phyloP scores from a whole-genome alignment of 2,888 invertebrate genomes.

The Cataglyphis rosenhaueri region DNA sequence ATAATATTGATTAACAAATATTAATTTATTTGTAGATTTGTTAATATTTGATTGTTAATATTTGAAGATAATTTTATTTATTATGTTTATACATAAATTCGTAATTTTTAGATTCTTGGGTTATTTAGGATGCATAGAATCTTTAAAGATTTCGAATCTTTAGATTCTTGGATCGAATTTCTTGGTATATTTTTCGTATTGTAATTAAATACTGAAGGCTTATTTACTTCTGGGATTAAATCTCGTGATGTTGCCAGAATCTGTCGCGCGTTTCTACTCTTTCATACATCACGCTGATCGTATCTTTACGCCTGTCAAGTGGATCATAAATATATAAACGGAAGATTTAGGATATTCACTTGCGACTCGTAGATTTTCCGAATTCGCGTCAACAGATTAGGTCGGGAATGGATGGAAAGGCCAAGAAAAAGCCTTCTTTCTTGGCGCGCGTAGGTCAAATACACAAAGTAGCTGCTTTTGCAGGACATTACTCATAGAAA shows the following conservation, averaged over 20 bases:
- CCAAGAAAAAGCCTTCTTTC: slow-evolving; percentile 25
- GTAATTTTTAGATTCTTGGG: background rate
- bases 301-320: slow-evolving; percentile 33
- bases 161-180: background rate
- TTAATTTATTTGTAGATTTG: background rate
- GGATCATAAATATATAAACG: background rate
- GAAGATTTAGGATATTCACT: slow-evolving; percentile 26
- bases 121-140: background rate
- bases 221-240: slow-evolving; percentile 18
- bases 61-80: background rate
- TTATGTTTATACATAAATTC: background rate
- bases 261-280: slow-evolving; percentile 12
- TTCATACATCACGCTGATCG: slow-evolving; percentile 29
- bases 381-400: slow-evolving; percentile 23
- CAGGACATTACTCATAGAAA: slow-evolving; percentile 65
- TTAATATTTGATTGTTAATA: too few species aligned
- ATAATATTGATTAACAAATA: background rate
- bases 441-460: slow-evolving; percentile 16
- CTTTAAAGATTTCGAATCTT: background rate
- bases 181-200: background rate
- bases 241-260: slow-evolving; percentile 32
- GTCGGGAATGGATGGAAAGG: slow-evolving; percentile 39
- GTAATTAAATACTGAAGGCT: slow-evolving; percentile 15
- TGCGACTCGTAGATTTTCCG: background rate
- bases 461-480: slow-evolving; percentile 21